Evolutionary conservation across 2,888 invertebrate species (phyloP).

Genomic region (Eulithis prunata): DNA sequence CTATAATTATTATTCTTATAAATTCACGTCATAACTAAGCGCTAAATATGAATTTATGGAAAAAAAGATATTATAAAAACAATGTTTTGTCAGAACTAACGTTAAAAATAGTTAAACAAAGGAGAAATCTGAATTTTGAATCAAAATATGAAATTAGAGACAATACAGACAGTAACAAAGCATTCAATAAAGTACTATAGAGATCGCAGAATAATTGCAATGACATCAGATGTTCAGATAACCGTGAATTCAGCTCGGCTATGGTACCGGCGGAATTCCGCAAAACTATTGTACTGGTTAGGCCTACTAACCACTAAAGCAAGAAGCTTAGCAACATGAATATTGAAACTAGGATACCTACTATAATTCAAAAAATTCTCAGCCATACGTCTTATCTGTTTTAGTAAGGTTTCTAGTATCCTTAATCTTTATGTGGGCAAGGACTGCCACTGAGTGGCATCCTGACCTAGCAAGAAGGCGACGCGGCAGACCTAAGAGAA

Average conservation of each 20-base stretch:
- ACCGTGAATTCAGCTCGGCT: constrained; percentile 25
- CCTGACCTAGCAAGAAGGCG: no score
- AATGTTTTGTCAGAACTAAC: neutral
- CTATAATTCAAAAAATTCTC: no score
- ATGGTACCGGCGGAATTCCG: constrained; percentile 28
- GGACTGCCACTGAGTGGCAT: no score
- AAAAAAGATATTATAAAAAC: no score
- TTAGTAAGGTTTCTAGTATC: no score
- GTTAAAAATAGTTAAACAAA: neutral
- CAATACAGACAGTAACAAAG: constrained; percentile 9
- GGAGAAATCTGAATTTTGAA: constrained; percentile 15
- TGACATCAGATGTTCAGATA: constrained; percentile 33
- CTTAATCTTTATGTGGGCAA: no score
- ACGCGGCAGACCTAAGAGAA: no score
- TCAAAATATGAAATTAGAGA: constrained; percentile 27
- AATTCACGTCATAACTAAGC: neutral
- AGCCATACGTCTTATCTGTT: no score
- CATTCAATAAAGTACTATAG: constrained; percentile 19
- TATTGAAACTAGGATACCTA: neutral
- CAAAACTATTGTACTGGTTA: constrained; percentile 15
- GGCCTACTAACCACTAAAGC: constrained; percentile 11
- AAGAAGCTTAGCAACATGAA: neutral
- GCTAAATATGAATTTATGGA: neutral
- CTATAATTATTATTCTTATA: no score
- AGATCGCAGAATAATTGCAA: constrained; percentile 24